Evolutionary conservation across 2,888 invertebrate species (phyloP).

Genomic region (Neoscelio sp.): DNA sequence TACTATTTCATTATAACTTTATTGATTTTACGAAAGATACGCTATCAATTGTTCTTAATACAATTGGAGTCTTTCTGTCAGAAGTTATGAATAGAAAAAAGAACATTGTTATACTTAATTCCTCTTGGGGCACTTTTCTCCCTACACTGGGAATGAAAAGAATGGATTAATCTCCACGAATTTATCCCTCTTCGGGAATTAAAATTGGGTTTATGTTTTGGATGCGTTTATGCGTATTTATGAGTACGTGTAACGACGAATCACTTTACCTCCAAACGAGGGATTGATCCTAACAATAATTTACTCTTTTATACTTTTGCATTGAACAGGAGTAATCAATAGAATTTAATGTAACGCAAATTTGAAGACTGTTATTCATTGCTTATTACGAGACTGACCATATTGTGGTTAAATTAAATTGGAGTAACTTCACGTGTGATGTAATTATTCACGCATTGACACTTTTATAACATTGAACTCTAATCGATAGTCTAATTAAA

Average conservation of each 20-base stretch:
- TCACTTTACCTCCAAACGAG: constrained; percentile 16
- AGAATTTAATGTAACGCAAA: constrained; percentile 1
- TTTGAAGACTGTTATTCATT: constrained; percentile 12
- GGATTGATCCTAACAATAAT: constrained; percentile 20
- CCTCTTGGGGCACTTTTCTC: neutral
- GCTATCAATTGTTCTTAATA: too few species aligned
- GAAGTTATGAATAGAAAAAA: neutral
- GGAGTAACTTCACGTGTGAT: neutral
- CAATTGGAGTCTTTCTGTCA: neutral
- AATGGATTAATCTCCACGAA: neutral
- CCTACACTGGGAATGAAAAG: neutral
- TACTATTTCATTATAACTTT: too few species aligned
- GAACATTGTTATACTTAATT: neutral
- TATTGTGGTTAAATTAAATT: neutral
- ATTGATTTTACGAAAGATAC: too few species aligned
- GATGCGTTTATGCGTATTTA: neutral
- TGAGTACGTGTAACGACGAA: constrained; percentile 9
- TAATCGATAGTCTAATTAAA: too few species aligned
- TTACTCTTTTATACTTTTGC: constrained; percentile 7
- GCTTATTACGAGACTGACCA: neutral
- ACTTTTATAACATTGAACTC: too few species aligned
- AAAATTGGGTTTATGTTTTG: constrained; percentile 4
- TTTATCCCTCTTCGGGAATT: constrained; percentile 5
- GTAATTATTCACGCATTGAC: too few species aligned
- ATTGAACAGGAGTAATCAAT: neutral